These are phyloP conservation scores for Troilus luridus DNA, from an alignment of 2,888 invertebrate species.

Conservation along the genomic window DNA sequence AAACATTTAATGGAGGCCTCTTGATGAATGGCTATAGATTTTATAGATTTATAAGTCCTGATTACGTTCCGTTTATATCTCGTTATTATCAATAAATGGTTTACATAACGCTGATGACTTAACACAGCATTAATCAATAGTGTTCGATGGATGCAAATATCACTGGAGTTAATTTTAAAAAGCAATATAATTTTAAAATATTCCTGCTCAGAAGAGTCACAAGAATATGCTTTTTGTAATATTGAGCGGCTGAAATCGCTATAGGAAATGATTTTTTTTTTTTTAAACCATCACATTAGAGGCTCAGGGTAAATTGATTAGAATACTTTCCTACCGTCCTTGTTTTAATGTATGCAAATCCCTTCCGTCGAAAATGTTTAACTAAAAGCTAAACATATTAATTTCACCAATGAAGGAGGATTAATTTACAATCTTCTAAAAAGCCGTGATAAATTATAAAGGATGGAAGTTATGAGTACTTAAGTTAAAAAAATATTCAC, in stretches of 20 bases:
- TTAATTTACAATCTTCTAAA: constrained; percentile 33
- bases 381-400: constrained; percentile 8
- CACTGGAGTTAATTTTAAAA: constrained; percentile 12
- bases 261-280: neutral
- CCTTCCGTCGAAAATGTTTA: constrained; percentile 13
- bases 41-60: neutral
- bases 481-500: neutral
- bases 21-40: neutral
- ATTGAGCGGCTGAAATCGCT: neutral
- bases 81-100: neutral
- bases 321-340: neutral
- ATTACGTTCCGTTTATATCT: neutral
- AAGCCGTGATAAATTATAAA: neutral
- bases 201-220: neutral
- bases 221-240: neutral
- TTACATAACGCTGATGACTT: neutral
- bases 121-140: neutral
- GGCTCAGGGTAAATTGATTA: constrained; percentile 13
- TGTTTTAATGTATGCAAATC: constrained; percentile 40
- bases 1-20: too few species aligned
- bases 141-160: neutral
- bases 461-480: neutral
- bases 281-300: constrained; percentile 3
- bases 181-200: constrained; percentile 1
- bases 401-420: neutral